Conservation (phyloP, 30 jellyfish, hydroid and myxozoan species). For the Rhopilema esculentum region DNA sequence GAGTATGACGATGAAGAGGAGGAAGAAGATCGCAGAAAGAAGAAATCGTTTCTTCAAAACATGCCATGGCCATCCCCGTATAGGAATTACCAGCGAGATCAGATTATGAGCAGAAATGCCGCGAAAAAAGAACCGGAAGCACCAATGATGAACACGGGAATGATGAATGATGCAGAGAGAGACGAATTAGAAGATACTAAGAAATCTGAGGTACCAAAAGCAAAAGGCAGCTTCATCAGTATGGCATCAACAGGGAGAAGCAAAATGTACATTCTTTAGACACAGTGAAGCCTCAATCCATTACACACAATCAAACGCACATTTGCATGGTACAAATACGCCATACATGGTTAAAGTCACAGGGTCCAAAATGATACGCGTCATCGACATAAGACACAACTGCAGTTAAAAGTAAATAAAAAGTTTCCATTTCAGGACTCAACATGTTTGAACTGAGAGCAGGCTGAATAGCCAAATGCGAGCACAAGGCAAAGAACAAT, state of each 20-base stretch:
- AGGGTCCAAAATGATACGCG: background rate
- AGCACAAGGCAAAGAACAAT: too few species aligned
- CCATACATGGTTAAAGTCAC: background rate
- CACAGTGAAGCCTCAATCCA: background rate
- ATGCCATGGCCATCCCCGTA: slow-evolving; percentile 25
- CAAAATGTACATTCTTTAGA: slow-evolving; percentile 51
- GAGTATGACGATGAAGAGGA: slow-evolving; percentile 63
- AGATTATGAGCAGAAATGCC: slow-evolving; percentile 8
- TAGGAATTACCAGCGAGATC: slow-evolving; percentile 57
- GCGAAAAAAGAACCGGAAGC: background rate
- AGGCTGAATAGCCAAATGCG: too few species aligned
- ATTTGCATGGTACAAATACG: too few species aligned
- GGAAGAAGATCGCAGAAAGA: slow-evolving; percentile 49
- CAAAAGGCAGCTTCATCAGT: background rate
- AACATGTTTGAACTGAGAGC: too few species aligned
- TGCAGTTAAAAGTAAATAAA: too few species aligned
- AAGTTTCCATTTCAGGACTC: too few species aligned
- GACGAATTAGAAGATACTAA: slow-evolving; percentile 76
- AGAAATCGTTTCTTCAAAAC: slow-evolving; percentile 39
- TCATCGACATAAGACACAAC: background rate
- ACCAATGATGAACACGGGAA: slow-evolving; percentile 40
- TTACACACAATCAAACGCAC: background rate
- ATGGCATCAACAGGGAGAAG: slow-evolving; percentile 1
- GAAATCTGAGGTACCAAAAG: slow-evolving; percentile 67
- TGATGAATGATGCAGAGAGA: slow-evolving; percentile 57